Base-by-base conservation (phyloP, 2,797 vertebrate species). In the Arrhamphus sclerolepis region DNA sequence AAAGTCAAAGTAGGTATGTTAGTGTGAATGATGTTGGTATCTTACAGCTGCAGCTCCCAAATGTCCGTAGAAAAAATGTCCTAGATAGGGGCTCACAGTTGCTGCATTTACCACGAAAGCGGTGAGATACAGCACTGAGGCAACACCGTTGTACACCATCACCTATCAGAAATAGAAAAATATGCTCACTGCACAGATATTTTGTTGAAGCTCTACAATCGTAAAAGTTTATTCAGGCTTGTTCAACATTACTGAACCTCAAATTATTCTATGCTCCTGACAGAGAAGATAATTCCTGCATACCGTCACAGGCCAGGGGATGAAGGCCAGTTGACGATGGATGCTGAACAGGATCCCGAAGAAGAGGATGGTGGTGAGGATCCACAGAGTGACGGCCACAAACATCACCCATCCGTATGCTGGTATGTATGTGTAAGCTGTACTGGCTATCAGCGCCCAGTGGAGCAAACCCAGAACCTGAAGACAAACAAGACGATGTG, bases 391-490 rank as follows among this genome's bases (percentile, higher is more conserved):
- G 76, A 98, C 72, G 1, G 94, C 92, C 3, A 98, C 96, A 13
- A 98, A 97, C 94, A 98, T 84, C 77, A 98, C 96, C 96, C 96
- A 99, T 79, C 94, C 91, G 0, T 94, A 96, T 0, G 89, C 95
- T 0, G 93, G 70, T 0, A 74, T 0, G 0, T 7, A 0, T 4
- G 56, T 22, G 64, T 90, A 89, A 0, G 22, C 24, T 0, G 89
- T 81, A 65, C 92, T 86, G 0, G 94, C 93, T 0, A 98, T 91
- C 63, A 98, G 80, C 0, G 95, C 82, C 96, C 96, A 99, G 16
- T 96, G 94, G 62, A 98, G 72, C 58, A 98, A 83, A 2, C 97
- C 97, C 0, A 95, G 56, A 44, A 90, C 58, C 97, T 99, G 68
- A 6, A 71, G 1, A 34, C 1, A 21, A 42, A 5, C 4, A 1